Evolutionary conservation across 2,888 invertebrate genomes (phyloP), one percentile per base, ranked within the genome.

Genomic region (Cephus pygmeus): DNA sequence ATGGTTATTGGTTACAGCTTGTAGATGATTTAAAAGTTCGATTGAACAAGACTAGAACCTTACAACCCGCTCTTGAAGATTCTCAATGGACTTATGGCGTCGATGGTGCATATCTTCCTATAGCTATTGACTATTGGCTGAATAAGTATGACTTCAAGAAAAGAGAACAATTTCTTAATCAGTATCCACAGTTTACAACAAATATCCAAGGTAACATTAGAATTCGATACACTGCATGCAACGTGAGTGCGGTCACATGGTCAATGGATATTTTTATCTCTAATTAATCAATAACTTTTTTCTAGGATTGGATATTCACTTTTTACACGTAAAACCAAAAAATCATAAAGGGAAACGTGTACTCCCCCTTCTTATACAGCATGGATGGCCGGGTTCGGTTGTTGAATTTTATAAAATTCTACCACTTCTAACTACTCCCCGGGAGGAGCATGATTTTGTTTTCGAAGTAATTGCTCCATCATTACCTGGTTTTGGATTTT

Each of bases 321-420:
- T 94, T 88, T 89, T 96, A 31, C 95, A 94, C 83, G 93, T 93
- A 1, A 95, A 94, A 90, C 94, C 95, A 9, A 90, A 88, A 79
- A 77, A 86, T 79, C 80, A 86, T 3, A 79, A 83, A 34, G 79
- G 81, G 33, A 83, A 85, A 80, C 81, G 83, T 85, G 93, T 94
- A 0, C 83, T 95, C 0, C 96, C 97, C 0, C 86, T 97, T 0
- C 90, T 97, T 4, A 85, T 98, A 75, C 91, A 96, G 30, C 98
- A 98, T 89, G 98, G 98, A 69, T 98, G 98, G 98, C 97, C 98
- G 0, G 97, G 97, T 0, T 96, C 96, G 0, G 93, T 97, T 3
- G 92, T 95, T n/a, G 98, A 98, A 92, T 97, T 97, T 91, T 95
- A 96, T 86, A 95, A 95, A 77, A 91, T 96, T 0, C 95, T 97